A percentile compares a stretch with the other conserved stretches of the same genome.
These are phyloP conservation scores for Anguilla obscura DNA, from an alignment of 2,797 vertebrate genomes.

Conservation along the genomic window DNA sequence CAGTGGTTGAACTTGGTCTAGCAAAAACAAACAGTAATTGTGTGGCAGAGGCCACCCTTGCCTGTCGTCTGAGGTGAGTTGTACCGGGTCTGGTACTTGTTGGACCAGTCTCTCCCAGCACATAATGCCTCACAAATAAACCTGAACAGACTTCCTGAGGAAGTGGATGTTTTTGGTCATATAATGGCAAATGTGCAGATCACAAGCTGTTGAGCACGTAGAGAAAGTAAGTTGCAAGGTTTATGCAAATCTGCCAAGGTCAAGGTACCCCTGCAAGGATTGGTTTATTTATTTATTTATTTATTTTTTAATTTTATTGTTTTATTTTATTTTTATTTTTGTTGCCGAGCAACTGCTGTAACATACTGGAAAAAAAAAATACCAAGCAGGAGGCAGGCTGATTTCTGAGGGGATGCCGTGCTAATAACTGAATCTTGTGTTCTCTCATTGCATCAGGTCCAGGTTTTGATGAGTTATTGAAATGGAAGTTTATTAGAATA, in stretches of 20 bases:
- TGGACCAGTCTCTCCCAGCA: not conserved
- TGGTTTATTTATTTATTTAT: not conserved
- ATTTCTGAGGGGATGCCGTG: constrained; percentile 3
- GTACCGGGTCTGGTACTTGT: not conserved
- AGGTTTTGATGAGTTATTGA: not conserved
- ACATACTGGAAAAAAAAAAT: not conserved
- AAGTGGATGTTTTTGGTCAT: constrained; percentile 18
- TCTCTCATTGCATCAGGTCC: not conserved
- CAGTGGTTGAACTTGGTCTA: not conserved
- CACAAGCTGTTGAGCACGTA: not conserved
- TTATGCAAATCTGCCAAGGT: not conserved
- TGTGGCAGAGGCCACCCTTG: not conserved
- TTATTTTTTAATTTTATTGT: not conserved
- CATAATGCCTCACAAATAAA: constrained; percentile 5
- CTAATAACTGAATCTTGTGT: constrained; percentile 16
- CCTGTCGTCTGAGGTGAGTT: not conserved
- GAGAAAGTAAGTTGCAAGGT: not conserved
- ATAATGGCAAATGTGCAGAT: not conserved
- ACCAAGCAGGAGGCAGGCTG: not conserved
- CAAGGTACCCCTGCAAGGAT: not conserved
- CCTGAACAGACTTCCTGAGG: constrained; percentile 21
- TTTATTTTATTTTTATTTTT: not conserved
- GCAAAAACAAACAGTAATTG: constrained; percentile 1
- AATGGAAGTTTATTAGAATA: not conserved
- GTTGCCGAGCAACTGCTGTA: not conserved